Base-by-base conservation (phyloP, 2,888 invertebrate genomes). In the Peribatodes rhomboidaria region DNA sequence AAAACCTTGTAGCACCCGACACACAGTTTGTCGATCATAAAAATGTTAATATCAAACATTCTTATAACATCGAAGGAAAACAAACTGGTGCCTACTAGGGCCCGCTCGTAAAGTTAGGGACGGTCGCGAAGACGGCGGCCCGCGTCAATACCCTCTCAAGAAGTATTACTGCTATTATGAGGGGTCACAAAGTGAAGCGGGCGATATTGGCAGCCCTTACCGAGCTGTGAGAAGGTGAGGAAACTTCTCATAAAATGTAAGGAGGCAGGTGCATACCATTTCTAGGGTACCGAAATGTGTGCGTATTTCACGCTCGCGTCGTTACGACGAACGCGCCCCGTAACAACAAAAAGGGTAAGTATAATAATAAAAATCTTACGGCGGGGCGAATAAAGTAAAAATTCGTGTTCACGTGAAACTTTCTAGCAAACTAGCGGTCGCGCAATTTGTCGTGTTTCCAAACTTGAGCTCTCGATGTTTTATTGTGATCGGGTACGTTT, bases 261-360 rank as follows among this genome's bases (percentile, higher is more conserved):
- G 90, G 92, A 92, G 89, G 88, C 92, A 92, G 92, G 92, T 92
- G 91, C 91, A 91, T 91, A 89, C 90, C 91, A 92, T 92, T 92
- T 90, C 83, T 82, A 84, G 84, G 88, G 89, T 83, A 84, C 85
- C 89, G 81, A 87, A 92, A 92, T 88, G 91, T 87, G 82, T 80
- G 84, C 86, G 90, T 92, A 91, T 92, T 92, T 93, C 87, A 92
- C 91, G 88, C 87, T 85, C 84, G 87, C 86, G 84, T 89, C 91
- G 60, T 65, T 61, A 65, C 65, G 65, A 88, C 86, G 76, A 69
- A 68, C 65, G 61, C 65, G 63, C 68, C 64, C 61, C 68, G 82
- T 84, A 85, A 84, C 83, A 82, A 83, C 83, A 81, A 84, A 89
- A 90, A 88, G 85, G 87, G 83, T 85, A 84, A 82, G 86, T 84